Conservation (phyloP, 2,888 invertebrate species). For the Gymnoscelis rufifasciata region DNA sequence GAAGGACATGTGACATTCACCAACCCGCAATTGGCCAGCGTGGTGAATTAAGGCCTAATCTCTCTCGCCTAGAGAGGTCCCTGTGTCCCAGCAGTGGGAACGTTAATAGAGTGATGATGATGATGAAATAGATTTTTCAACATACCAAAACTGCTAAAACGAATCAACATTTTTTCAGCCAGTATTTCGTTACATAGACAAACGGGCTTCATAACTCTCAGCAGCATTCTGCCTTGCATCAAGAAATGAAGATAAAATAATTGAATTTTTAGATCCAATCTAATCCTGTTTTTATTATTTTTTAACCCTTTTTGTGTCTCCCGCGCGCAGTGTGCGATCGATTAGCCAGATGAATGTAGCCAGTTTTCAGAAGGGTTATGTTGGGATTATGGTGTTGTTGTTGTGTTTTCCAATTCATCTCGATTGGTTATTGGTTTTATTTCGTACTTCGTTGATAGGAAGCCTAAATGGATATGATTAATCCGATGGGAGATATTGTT, state of each 20-base stretch:
- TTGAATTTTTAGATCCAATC: slow-evolving; percentile 46
- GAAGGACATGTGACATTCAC: too few species aligned
- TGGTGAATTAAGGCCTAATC: too few species aligned
- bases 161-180: too few species aligned
- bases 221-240: not conserved
- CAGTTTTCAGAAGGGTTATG: slow-evolving; percentile 37
- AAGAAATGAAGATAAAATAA: slow-evolving; percentile 60
- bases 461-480: not conserved
- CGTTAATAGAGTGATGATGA: too few species aligned
- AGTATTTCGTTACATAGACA: too few species aligned
- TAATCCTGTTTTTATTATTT: slow-evolving; percentile 37
- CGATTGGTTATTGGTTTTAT: slow-evolving; percentile 14
- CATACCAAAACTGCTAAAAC: too few species aligned
- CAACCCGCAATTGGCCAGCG: too few species aligned
- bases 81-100: too few species aligned
- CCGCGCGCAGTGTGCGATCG: slow-evolving; percentile 32
- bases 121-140: too few species aligned
- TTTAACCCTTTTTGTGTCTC: slow-evolving; percentile 12
- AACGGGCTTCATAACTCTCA: not conserved
- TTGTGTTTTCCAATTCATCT: slow-evolving; percentile 25
- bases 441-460: slow-evolving; percentile 8
- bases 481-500: not conserved
- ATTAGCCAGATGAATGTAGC: slow-evolving; percentile 43
- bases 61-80: too few species aligned
- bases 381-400: slow-evolving; percentile 24